A percentile compares a stretch with the other conserved stretches of the same genome.
Conservation (phyloP, 2,113 vertebrate genomes). For the Callaeas wilsoni region DNA sequence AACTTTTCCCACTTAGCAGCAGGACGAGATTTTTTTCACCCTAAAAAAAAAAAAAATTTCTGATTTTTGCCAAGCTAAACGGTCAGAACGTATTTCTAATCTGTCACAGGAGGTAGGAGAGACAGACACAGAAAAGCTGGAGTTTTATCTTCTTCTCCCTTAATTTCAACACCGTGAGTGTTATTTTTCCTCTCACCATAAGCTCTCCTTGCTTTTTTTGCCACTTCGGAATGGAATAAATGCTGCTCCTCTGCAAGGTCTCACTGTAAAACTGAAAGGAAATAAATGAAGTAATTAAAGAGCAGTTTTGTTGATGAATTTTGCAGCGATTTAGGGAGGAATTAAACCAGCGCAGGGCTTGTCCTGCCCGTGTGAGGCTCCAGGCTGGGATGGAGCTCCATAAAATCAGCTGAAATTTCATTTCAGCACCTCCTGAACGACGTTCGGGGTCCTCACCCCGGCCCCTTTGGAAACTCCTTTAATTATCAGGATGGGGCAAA, state of each 20-base stretch:
- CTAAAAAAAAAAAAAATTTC: neutral
- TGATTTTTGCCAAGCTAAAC: conserved; percentile 11
- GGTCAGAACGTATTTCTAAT: neutral
- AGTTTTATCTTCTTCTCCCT: neutral
- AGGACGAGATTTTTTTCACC: neutral
- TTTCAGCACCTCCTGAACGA: neutral
- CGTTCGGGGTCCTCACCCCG: fast-evolving
- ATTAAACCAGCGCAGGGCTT: neutral
- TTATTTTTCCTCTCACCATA: neutral
- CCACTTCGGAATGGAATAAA: neutral
- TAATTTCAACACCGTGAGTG: neutral
- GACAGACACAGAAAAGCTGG: neutral
- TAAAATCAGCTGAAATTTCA: neutral
- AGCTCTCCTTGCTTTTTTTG: neutral
- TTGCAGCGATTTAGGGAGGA: neutral
- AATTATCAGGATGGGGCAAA: fast-evolving
- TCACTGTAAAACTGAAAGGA: neutral
- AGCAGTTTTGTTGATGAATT: neutral
- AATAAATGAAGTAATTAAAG: neutral
- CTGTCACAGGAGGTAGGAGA: neutral
- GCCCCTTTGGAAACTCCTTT: neutral
- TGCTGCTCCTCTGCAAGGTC: neutral
- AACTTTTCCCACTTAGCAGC: conserved; percentile 39
- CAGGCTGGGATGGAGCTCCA: neutral
- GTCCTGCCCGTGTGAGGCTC: neutral